Evolutionary conservation across 2,888 invertebrate genomes (phyloP), one percentile per base, ranked within the genome.

Genomic region (Autographa gamma): DNA sequence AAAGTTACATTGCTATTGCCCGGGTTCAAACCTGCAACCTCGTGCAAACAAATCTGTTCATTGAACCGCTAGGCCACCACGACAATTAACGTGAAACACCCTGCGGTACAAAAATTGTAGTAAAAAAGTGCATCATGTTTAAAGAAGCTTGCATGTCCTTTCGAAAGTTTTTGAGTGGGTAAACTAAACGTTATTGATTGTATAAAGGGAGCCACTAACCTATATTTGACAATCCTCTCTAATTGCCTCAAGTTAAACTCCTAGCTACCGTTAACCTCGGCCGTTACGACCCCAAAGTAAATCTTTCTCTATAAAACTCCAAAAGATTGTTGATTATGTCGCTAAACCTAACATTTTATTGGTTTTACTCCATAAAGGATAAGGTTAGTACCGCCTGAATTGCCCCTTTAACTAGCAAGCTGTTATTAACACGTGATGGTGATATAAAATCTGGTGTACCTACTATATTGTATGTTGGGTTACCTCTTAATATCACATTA

Each of bases 251-350:
- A 16, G 18, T 34, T 18, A 13, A 18, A 54, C 32, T n/a, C 18
- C 11, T 31, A 52, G 62, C 25, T 16, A 13, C 41, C 13, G 52
- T 43, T 65, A 19, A 58, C 5, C 41, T 41, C 32, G 65, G 62
- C 69, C 66, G 61, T 69, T 63, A 60, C 18, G 18, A 67, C 8
- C 78, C 78, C 62, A 14, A 32, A 62, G 56, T 78, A 77, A 74
- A 79, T 81, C 71, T 66, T 59, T 69, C 19, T 60, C 64, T 43
- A 65, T 78, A 81, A 81, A 81, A 72, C 60, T 54, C 16, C 72
- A 70, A 75, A 70, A 72, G 75, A 63, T 70, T 62, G 68, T 69
- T 68, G 79, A 70, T 72, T 70, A 52, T 67, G 67, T 67, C 54
- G 58, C 25, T 32, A 59, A 58, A 31, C 56, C n/a, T 69, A 32